phyloP scores from a whole-genome alignment of 2,113 vertebrate species.

The Spheniscus mendiculus region DNA sequence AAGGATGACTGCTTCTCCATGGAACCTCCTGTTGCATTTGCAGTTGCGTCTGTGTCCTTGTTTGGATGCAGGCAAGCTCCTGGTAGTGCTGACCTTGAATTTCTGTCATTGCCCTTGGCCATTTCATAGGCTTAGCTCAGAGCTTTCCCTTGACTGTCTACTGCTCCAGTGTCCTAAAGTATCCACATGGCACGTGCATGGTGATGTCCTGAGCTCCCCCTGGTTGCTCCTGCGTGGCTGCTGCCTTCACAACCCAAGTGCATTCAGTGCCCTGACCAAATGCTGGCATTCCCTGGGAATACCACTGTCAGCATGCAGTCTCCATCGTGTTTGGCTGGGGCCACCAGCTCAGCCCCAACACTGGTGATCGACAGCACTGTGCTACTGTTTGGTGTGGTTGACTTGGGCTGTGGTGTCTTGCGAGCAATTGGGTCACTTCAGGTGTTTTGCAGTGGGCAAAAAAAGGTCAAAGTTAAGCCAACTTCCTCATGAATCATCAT shows the following conservation, averaged over 20 bases:
- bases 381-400: not conserved
- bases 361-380: not conserved
- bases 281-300: not conserved
- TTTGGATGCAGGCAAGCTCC: not conserved
- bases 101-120: not conserved
- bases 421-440: not conserved
- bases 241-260: not conserved
- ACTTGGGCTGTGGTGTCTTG: not conserved
- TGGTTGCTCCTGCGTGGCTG: not conserved
- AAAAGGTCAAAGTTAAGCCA: not conserved
- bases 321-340: not conserved
- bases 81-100: not conserved
- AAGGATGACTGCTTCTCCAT: not conserved
- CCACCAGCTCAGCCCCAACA: not conserved
- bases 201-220: not conserved
- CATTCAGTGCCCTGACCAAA: no score
- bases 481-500: not conserved
- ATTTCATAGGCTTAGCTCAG: not conserved
- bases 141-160: not conserved
- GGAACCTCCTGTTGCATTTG: not conserved
- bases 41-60: not conserved
- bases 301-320: accelerated
- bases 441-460: not conserved
- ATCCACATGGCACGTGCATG: no score
- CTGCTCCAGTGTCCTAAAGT: not conserved